Percentiles rank a stretch among this genome's conserved stretches.
These are phyloP conservation scores for Tetragonula clypearis DNA, from an alignment of 1,140 invertebrate genomes.

Conservation along the genomic window DNA sequence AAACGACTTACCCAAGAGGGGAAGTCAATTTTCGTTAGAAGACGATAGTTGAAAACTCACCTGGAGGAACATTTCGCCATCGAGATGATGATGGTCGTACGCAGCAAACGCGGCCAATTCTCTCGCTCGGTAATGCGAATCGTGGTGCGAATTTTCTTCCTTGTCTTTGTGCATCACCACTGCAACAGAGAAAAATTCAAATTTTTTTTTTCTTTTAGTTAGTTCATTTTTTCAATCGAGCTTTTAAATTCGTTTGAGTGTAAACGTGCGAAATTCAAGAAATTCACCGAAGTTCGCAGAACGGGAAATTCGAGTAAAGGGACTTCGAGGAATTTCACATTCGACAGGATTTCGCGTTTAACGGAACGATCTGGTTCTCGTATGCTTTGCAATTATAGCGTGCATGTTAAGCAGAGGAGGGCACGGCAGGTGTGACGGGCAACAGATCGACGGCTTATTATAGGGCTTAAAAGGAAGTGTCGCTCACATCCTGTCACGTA, in stretches of 20 bases:
- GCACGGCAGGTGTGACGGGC: constrained; percentile 74
- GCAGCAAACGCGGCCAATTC: constrained; percentile 92
- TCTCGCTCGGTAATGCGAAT: constrained; percentile 87
- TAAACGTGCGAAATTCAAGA: too few species aligned
- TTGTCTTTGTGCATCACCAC: constrained; percentile 97
- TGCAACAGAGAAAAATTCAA: constrained; percentile 83
- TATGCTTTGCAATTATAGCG: constrained; percentile 70
- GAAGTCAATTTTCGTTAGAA: too few species aligned
- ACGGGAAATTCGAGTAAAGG: neutral
- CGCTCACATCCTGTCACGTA: constrained; percentile 76
- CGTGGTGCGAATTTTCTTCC: constrained; percentile 87
- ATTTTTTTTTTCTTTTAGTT: neutral
- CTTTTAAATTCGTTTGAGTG: neutral
- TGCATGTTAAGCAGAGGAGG: constrained; percentile 65
- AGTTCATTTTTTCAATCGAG: neutral
- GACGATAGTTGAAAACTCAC: constrained; percentile 81
- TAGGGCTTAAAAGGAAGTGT: constrained; percentile 75
- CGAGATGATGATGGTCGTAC: constrained; percentile 94
- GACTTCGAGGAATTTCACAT: constrained; percentile 2
- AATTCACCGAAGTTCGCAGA: too few species aligned
- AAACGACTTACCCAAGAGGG: too few species aligned
- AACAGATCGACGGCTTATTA: constrained; percentile 72
- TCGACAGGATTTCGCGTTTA: constrained; percentile 62
- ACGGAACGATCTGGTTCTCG: constrained; percentile 56
- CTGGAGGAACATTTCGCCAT: constrained; percentile 97